phyloP scores from a whole-genome alignment of 92 coral and sea anemone genomes.

The Pocillopora meandrina region DNA sequence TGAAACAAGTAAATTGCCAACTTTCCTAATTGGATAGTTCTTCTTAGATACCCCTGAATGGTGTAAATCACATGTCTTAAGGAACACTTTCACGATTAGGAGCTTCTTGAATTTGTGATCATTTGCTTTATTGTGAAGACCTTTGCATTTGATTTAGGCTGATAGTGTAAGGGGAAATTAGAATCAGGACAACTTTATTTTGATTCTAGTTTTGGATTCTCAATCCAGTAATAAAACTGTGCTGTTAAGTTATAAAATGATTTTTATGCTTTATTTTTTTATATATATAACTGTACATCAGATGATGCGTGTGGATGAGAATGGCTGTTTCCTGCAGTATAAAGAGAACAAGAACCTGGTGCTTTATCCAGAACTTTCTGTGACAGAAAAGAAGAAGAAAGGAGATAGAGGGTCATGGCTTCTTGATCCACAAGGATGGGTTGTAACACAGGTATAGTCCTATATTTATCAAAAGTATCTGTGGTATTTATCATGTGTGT shows the following conservation, averaged over 20 bases:
- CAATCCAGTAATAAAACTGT: too few relatives aligned
- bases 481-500: too few relatives aligned
- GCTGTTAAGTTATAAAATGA: not conserved
- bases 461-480: not conserved
- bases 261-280: not conserved
- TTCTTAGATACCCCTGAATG: too few relatives aligned
- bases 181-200: too few relatives aligned
- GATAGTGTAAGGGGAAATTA: too few relatives aligned
- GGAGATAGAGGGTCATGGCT: conserved; percentile 80
- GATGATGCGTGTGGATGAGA: conserved; percentile 71
- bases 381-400: conserved; percentile 70
- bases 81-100: too few relatives aligned
- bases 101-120: too few relatives aligned
- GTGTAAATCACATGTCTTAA: too few relatives aligned
- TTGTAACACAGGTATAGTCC: conserved; percentile 73
- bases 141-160: too few relatives aligned
- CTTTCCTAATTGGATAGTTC: not conserved
- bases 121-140: too few relatives aligned
- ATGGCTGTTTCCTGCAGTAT: conserved; percentile 81
- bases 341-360: conserved; percentile 71
- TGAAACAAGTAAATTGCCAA: not conserved
- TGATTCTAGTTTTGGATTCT: too few relatives aligned
- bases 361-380: conserved; percentile 82
- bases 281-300: not conserved
- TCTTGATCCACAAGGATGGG: conserved; percentile 88